Evolutionary conservation across 2,888 invertebrate genomes (phyloP).

Genomic region (Caenorhabditis becei): DNA sequence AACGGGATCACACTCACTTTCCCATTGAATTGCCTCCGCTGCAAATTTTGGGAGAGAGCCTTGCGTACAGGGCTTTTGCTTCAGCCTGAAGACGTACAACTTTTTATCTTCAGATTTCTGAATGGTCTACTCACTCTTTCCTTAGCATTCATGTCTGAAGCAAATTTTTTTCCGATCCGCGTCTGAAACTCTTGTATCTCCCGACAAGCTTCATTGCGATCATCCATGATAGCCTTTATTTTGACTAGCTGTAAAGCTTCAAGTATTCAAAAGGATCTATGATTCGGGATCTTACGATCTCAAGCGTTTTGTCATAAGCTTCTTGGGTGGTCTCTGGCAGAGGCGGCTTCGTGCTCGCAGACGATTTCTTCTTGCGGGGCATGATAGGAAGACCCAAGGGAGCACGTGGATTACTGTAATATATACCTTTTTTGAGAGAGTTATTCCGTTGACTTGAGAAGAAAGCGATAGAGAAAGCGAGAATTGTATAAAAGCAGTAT

Average conservation of each 20-base stretch:
- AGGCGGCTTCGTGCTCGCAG: too few species aligned
- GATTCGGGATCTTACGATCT: too few species aligned
- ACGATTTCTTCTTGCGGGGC: too few species aligned
- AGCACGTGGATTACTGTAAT: too few species aligned
- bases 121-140: not conserved
- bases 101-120: not conserved
- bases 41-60: not conserved
- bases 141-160: not conserved
- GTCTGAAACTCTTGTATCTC: not conserved
- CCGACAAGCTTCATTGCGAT: not conserved
- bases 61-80: not conserved
- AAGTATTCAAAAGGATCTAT: too few species aligned
- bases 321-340: too few species aligned
- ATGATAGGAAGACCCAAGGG: too few species aligned
- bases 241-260: conserved; percentile 1
- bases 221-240: not conserved
- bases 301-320: too few species aligned
- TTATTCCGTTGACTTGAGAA: too few species aligned
- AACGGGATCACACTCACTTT: not conserved
- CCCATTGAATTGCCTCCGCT: not conserved
- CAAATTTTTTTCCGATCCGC: not conserved
- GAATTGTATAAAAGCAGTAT: not conserved
- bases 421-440: too few species aligned
- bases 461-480: not conserved
- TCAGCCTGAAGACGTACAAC: not conserved